Conservation (phyloP, 2,113 vertebrate genomes). For the Cyanoliseus patagonus region DNA sequence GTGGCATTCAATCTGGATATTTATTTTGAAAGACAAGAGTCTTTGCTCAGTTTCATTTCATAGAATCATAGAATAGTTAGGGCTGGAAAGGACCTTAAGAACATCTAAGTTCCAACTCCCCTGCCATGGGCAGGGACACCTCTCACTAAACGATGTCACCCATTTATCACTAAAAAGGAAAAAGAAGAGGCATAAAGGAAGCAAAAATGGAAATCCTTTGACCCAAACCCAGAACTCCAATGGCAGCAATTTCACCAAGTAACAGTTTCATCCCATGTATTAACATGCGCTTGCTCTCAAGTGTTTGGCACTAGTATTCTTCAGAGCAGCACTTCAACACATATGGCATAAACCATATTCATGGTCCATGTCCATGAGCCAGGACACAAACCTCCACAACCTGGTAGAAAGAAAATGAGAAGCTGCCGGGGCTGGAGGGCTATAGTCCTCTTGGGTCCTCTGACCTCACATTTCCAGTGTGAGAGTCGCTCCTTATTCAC, state of each 20-base stretch:
- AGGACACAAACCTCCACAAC: background rate
- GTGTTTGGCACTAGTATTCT: background rate
- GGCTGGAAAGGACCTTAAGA: no score
- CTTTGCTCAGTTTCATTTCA: background rate
- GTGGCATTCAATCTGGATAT: background rate
- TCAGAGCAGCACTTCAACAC: background rate
- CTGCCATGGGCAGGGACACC: no score
- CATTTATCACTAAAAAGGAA: background rate
- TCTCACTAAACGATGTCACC: no score
- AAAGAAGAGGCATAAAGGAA: background rate
- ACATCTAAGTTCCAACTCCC: no score
- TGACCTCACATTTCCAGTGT: background rate
- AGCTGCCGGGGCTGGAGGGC: background rate
- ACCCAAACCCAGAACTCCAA: background rate
- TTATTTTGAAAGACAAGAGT: constrained; percentile 14
- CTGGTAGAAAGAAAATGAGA: background rate
- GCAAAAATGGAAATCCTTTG: background rate
- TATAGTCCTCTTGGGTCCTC: background rate
- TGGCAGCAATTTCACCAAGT: background rate
- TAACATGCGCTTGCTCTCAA: rapidly evolving
- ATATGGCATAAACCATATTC: rapidly evolving
- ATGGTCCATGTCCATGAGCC: rapidly evolving
- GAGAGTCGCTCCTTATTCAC: background rate
- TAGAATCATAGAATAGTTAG: no score
- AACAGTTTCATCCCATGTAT: background rate